These are phyloP conservation scores for Calliphora vicina DNA, from an alignment of 1,140 invertebrate genomes.

Conservation along the genomic window DNA sequence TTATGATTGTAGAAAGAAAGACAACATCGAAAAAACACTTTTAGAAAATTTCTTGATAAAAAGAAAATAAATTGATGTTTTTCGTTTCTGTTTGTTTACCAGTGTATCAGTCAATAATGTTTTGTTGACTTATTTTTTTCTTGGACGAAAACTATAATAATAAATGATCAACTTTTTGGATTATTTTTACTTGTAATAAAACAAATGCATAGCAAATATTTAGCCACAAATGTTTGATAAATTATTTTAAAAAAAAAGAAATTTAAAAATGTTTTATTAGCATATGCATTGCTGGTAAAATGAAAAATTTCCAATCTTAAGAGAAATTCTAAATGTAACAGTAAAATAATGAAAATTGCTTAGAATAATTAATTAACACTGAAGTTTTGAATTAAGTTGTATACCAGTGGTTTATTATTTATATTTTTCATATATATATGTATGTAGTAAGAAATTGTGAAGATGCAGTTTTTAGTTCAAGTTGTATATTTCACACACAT, in stretches of 20 bases:
- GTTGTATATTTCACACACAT: too few relatives aligned
- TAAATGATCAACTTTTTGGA: background rate
- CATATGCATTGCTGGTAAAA: background rate
- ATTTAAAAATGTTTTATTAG: background rate
- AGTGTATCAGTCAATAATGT: conserved; percentile 1
- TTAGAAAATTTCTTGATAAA: background rate
- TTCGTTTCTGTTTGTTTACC: background rate
- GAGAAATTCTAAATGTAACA: background rate
- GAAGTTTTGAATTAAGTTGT: background rate
- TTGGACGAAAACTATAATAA: background rate
- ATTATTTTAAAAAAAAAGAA: background rate
- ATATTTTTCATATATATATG: too few relatives aligned
- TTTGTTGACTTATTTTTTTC: background rate
- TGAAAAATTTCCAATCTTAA: background rate
- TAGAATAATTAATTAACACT: background rate
- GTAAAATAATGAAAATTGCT: background rate
- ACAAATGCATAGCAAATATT: background rate
- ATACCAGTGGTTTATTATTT: background rate
- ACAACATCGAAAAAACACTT: background rate
- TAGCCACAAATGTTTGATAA: background rate
- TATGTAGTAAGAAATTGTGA: too few relatives aligned
- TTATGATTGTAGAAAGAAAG: background rate
- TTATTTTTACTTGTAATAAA: background rate
- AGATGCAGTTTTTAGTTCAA: too few relatives aligned
- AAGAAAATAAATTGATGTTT: background rate